Evolutionary conservation across 2,888 invertebrate genomes (phyloP).

Genomic region (Leucania comma): DNA sequence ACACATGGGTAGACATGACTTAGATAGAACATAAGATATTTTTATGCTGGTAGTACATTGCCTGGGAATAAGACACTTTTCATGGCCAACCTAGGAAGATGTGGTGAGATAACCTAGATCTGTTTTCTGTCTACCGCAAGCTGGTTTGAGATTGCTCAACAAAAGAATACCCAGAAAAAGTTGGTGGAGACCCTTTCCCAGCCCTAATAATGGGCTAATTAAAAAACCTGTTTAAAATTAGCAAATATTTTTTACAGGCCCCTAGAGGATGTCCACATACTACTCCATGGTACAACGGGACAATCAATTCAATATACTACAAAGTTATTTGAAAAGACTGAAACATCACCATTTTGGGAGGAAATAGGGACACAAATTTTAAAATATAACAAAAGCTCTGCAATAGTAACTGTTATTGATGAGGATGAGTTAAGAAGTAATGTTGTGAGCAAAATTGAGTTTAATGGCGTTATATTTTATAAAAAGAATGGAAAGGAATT

Average conservation of each 20-base stretch:
- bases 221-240: no score
- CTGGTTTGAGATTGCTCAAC: no score
- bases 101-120: no score
- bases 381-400: conserved; percentile 60
- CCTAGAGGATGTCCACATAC: conserved; percentile 74
- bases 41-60: not conserved
- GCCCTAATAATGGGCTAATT: no score
- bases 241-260: conserved; percentile 71
- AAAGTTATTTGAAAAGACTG: conserved; percentile 73
- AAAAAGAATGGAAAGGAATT: conserved; percentile 68
- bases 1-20: not conserved
- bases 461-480: conserved; percentile 76
- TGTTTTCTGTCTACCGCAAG: no score
- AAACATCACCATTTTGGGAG: conserved; percentile 74
- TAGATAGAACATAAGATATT: not conserved
- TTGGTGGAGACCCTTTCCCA: no score
- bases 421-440: conserved; percentile 74
- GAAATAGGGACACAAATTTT: conserved; percentile 66
- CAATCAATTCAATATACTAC: conserved; percentile 77
- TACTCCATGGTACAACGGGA: conserved; percentile 72
- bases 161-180: no score
- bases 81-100: not conserved
- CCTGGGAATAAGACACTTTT: not conserved
- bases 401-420: conserved; percentile 72
- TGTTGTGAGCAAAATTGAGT: conserved; percentile 72